Base-by-base conservation (phyloP, 1,140 invertebrate genomes). In the Solenopsis fugax region DNA sequence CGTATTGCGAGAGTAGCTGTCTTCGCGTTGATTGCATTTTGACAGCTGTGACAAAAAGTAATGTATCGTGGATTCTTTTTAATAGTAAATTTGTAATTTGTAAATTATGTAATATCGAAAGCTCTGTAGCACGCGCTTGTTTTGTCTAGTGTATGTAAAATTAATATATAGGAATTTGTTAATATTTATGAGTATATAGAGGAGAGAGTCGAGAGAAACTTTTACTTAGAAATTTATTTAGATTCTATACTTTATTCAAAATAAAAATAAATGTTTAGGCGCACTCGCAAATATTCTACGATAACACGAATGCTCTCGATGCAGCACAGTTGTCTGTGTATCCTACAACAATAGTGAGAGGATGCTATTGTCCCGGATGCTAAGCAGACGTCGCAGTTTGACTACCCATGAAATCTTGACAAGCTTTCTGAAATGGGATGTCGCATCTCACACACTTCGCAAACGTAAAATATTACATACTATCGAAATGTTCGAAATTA, bases 381-480 rank as follows among this genome's bases (percentile, higher is more conserved):
- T 58, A 85, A 88, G 65, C 48, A 52, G 64, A 5, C 13, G 50
- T 45, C 41, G 60, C 48, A 50, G 50, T 62, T 62, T 54, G 48
- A 62, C 54, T 76, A 50, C 29, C 50, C 78, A 60, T 67, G 80
- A 88, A 89, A 88, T 73, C 64, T 80, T 89, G 65, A 69, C 10
- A 52, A 64, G 62, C 65, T 88, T 76, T 88, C 87, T 67, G 7
- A 2, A 50, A 52, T 69, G 48, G 21, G 34, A 52, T 69, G 86
- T 89, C 56, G 48, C 80, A 50, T 50, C 24, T 73, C 56, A 65
- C 50, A 29, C 48, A 29, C 48, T 73, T 65, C 69, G 52, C 24
- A 58, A 29, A n/a, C 62, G 10, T 67, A 29, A 64, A 65, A 65
- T 34, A 18, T 18, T 18, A 37, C 21, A 21, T 21, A 16, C 0